Evolutionary conservation across 2,888 invertebrate genomes (phyloP), one percentile per base, ranked within the genome.

Genomic region (Campopleginae sp.): DNA sequence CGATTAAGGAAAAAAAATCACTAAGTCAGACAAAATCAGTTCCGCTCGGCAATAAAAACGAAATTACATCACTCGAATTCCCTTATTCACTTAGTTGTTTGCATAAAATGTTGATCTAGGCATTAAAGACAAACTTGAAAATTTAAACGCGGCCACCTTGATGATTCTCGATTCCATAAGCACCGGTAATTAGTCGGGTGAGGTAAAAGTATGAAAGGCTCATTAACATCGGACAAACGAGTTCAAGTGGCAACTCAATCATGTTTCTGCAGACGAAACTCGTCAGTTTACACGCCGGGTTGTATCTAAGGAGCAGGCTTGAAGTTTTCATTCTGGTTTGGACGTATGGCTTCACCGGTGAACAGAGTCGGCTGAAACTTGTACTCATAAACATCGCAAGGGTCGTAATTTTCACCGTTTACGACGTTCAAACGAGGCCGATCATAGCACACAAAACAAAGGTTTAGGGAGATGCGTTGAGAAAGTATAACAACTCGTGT

Each of bases 381-480:
- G 10, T 38, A 38, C 46, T 46, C 58, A 44, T 6, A 12, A 33
- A 44, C 17, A 65, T 54, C 66, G 27, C 44, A 8, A 63, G 74
- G 80, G 82, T 80, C 80, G 88, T 89, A 90, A 90, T 90, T 89
- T 91, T 86, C 86, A 86, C 76, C 87, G 89, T 89, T 89, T 89
- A 88, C 88, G 88, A 89, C 81, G 89, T 89, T 89, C 89, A 91
- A 90, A 91, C 87, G 86, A 87, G 88, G 88, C 79, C 23, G 76
- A 80, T 72, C 65, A 17, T 33, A 23, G 33, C 8, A 48, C 23
- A 65, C 5, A 48, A 27, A 10, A 19, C 65, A 2, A 63, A 71
- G 42, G 27, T 44, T 10, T 7, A 38, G 38, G 38, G 10, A 38
- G 38, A 38, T 1, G 33, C 10, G 27, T 31, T 54, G 19, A 23